Percentiles rank a stretch among this genome's conserved stretches.
These are phyloP conservation scores for Enchytraeus crypticus DNA, from an alignment of 2,888 invertebrate genomes.

Conservation along the genomic window DNA sequence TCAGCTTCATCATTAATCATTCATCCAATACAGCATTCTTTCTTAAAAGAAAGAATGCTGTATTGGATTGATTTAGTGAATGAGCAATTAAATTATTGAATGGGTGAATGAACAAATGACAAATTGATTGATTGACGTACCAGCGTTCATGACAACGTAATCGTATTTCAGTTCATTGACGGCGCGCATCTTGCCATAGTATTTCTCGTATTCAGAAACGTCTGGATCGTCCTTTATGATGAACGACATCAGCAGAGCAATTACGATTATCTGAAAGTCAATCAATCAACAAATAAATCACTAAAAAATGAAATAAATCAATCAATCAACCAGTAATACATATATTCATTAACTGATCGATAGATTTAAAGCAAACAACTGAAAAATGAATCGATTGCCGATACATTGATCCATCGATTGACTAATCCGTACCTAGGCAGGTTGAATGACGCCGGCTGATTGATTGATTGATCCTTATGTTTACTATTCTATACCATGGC, in stretches of 20 bases:
- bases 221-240: conserved; percentile 12
- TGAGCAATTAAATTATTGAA: too few relatives aligned
- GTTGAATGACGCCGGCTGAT: too few relatives aligned
- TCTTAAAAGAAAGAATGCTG: conserved; percentile 18
- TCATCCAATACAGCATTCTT: conserved; percentile 12
- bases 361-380: background rate
- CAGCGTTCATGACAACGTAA: too few relatives aligned
- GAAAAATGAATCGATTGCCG: background rate
- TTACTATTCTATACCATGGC: too few relatives aligned
- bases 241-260: conserved; percentile 8
- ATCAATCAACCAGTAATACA: background rate
- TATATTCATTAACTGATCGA: background rate
- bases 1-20: background rate
- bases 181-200: conserved; percentile 9
- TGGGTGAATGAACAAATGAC: too few relatives aligned
- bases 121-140: too few relatives aligned
- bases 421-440: too few relatives aligned
- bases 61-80: too few relatives aligned
- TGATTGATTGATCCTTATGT: too few relatives aligned
- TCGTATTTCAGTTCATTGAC: background rate
- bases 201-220: conserved; percentile 7
- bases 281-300: background rate
- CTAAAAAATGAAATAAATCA: background rate
- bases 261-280: conserved; percentile 5
- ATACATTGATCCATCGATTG: too few relatives aligned